Percentiles rank a stretch among this genome's conserved stretches.
Conservation (phyloP, 53 echinoderm and acorn worm species). For the Henricia sp. region DNA sequence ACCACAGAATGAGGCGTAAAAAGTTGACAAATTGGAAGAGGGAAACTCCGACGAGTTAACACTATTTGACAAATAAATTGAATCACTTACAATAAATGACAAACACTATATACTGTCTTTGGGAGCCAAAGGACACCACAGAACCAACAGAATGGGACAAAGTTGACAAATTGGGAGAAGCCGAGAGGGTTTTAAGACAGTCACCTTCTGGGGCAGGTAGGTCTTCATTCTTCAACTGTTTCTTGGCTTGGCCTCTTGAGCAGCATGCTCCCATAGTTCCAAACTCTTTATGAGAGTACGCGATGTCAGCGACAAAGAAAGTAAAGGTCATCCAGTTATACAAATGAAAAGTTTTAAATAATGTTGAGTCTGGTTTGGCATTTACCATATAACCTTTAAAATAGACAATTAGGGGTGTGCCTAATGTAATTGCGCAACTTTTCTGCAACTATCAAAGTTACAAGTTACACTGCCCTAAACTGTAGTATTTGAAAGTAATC, state of each 20-base stretch:
- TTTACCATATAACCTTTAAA: not conserved
- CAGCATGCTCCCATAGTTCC: conserved; percentile 54
- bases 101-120: too few relatives aligned
- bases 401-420: not conserved
- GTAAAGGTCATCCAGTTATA: conserved; percentile 21
- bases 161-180: not conserved
- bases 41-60: too few relatives aligned
- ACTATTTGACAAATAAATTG: too few relatives aligned
- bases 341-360: not conserved
- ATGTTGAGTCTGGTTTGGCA: not conserved
- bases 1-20: not conserved
- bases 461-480: too few relatives aligned
- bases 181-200: not conserved
- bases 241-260: conserved; percentile 43
- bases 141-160: not conserved
- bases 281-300: not conserved
- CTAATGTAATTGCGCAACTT: too few relatives aligned
- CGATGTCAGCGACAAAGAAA: conserved; percentile 17
- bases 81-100: too few relatives aligned
- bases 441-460: too few relatives aligned
- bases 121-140: conserved; percentile 1
- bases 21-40: too few relatives aligned
- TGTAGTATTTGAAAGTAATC: too few relatives aligned
- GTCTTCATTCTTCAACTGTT: conserved; percentile 44
- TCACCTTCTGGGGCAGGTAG: conserved; percentile 44